Evolutionary conservation across 2,113 vertebrate genomes (phyloP), one percentile per base, ranked within the genome.

Genomic region (Gambusia affinis): DNA sequence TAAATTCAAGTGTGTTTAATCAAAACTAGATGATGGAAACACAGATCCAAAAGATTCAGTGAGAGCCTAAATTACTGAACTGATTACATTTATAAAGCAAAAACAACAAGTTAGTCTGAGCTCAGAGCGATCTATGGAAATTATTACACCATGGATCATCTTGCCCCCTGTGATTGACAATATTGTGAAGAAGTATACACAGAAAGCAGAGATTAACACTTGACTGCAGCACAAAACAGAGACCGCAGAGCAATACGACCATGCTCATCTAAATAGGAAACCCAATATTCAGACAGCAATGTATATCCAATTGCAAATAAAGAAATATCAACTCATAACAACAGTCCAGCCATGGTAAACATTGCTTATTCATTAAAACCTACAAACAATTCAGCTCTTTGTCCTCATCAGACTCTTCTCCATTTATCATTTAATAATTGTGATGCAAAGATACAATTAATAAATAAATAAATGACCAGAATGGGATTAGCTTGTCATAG

Each of bases 191-290:
- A 54, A 28, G n/a, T 19, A 37, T 31, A 71, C 64, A 78, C 37
- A 11, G 60, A 64, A 10, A 73, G 66, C 66, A 70, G 65, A 80
- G 67, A 67, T 73, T 71, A 85, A 77, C 64, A 6, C 89, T 88
- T 85, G 87, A 89, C 78, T 90, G 88, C 88, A 91, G 88, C 80
- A 92, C 64, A 67, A 37, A 37, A 37, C 15, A 73, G 71, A 30
- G 65, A 70, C 61, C 30, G 33, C 70, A 72, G 63, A 86, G 70
- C 64, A 71, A 51, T 68, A 66, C 42, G 72, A 81, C 63, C 47
- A 14, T 24, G 64, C 64, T 66, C 67, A 76, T 76, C 78, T n/a
- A 67, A 75, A 27, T 42, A 35, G 61, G 54, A 39, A 75, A 63
- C 33, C 78, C 54, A 74, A 60, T 28, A 31, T 51, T 73, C 63